These are phyloP conservation scores for Callithrix jacchus DNA, from an alignment of 2,113 vertebrate species.

Conservation along the genomic window DNA sequence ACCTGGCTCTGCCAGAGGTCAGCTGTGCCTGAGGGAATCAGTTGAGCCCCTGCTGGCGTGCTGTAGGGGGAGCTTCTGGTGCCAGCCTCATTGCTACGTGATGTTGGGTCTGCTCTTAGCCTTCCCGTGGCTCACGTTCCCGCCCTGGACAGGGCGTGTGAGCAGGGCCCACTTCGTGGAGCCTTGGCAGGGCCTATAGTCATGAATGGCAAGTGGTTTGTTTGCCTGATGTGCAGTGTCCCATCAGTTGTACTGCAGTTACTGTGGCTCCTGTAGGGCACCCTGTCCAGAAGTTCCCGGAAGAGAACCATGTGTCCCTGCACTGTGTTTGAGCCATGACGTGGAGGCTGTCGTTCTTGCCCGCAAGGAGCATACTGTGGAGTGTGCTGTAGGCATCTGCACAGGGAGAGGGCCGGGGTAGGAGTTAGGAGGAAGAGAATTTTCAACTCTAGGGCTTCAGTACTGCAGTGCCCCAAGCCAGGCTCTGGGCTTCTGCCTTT, in stretches of 20 bases:
- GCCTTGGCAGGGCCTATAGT: not conserved
- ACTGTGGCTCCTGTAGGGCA: not conserved
- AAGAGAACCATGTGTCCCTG: not conserved
- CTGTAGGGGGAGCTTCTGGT: not conserved
- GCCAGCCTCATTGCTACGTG: not conserved
- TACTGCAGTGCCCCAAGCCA: not conserved
- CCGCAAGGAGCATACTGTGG: not conserved
- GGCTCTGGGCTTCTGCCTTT: not conserved
- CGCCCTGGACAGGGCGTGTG: no score
- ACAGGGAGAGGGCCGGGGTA: not conserved
- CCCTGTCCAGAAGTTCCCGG: not conserved
- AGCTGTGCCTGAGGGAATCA: not conserved
- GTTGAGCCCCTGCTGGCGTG: not conserved
- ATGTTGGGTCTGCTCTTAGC: not conserved
- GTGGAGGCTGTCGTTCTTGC: not conserved
- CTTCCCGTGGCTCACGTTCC: not conserved
- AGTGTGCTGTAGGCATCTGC: not conserved
- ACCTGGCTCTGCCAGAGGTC: not conserved
- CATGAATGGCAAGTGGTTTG: no score
- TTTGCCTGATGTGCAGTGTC: not conserved
- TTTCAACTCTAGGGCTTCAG: not conserved
- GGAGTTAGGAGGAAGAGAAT: not conserved
- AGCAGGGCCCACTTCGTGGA: accelerated
- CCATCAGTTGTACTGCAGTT: not conserved
- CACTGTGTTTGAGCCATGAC: not conserved